Evolutionary conservation across 2,797 vertebrate genomes (phyloP), one percentile per base, ranked within the genome.

Genomic region (Darevskia mixta): DNA sequence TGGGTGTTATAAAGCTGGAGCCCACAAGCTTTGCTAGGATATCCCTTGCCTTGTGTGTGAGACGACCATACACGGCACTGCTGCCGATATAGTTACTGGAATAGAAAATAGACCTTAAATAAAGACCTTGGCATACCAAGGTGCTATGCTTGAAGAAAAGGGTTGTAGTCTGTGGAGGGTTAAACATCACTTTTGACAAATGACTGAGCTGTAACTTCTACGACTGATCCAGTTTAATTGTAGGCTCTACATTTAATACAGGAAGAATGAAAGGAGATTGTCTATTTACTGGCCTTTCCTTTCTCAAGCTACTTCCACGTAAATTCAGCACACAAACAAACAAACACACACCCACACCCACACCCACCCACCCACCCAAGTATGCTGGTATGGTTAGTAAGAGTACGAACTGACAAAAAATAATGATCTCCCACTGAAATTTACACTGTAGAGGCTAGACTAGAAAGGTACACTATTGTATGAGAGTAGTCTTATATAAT

Each of bases 1-100:
- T 85, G 83, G 83, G 83, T 66, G 71, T 87, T 83, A 75, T 83
- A 90, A 87, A 87, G 61, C 82, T 80, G 41, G 78, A 55, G 38
- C 79, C 76, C 81, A 55, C 41, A 80, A 64, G 45, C 55, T 83
- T 66, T 87, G 66, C 85, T 83, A 71, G 76, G 55, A 41, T 27
- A 79, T 75, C 69, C n/a, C 32, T 79, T 72, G 76, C 20, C 86
- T 55, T 66, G 27, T n/a, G 18, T n/a, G 18, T 80, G 67, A 45
- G 75, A 87, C 75, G 17, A 29, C 75, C 41, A 49, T 61, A 29
- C 41, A 43, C 66, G 64, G 58, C 20, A 77, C 32, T 58, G 17
- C 29, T n/a, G n/a, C 67, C 67, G 67, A 32, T 41, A 76, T 45
- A 49, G 27, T 81, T 75, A 67, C 71, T 81, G 41, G 23, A 85